phyloP scores from a whole-genome alignment of 2,113 vertebrate genomes.

The Callopanchax toddi region DNA sequence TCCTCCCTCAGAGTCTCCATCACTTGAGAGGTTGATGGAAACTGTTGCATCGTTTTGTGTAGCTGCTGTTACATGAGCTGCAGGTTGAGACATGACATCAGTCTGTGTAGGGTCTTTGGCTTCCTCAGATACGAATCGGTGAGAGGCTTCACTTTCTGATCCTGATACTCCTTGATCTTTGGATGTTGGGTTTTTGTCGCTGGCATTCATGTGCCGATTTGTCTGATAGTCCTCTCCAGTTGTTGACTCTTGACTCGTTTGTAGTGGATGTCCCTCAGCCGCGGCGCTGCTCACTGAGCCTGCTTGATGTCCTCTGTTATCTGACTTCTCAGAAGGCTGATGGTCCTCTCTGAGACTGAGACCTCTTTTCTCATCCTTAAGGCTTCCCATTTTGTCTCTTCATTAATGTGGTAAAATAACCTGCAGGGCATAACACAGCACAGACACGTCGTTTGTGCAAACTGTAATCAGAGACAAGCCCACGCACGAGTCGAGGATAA shows the following conservation, averaged over 20 bases:
- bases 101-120: constrained; percentile 16
- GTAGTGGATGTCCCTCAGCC: constrained; percentile 25
- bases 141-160: constrained; percentile 1
- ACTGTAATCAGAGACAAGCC: constrained; percentile 9
- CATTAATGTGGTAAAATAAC: constrained; percentile 41
- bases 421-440: constrained; percentile 56
- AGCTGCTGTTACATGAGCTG: constrained; percentile 19
- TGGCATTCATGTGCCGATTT: constrained; percentile 10
- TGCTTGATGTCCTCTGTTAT: constrained; percentile 46
- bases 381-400: constrained; percentile 69
- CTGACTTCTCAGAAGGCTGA: constrained; percentile 44
- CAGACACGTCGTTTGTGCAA: constrained; percentile 28
- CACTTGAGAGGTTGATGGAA: constrained; percentile 1
- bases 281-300: constrained; percentile 23
- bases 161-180: constrained; percentile 42
- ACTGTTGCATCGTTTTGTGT: background rate
- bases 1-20: constrained; percentile 24
- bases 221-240: constrained; percentile 28
- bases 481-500: constrained; percentile 3
- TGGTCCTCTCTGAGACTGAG: constrained; percentile 45
- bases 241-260: constrained; percentile 46
- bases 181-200: constrained; percentile 4
- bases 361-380: constrained; percentile 63
- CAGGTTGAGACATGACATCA: constrained; percentile 12
- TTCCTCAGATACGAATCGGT: constrained; percentile 9